Base-by-base conservation (phyloP, 1,140 invertebrate species). In the Oryctes rhinoceros region DNA sequence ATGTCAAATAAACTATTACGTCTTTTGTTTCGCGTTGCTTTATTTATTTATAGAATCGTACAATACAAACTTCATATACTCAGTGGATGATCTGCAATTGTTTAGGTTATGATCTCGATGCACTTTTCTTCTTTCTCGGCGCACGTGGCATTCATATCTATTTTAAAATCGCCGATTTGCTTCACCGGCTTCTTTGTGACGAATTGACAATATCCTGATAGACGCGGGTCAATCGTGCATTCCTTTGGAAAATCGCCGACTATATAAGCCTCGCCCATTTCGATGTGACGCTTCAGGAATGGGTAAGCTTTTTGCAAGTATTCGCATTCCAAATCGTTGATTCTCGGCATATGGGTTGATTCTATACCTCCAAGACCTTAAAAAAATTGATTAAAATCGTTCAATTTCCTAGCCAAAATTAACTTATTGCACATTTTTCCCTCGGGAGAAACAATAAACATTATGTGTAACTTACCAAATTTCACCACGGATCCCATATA, bases 401-500 rank as follows among this genome's bases (percentile, higher is more conserved):
- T 30, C 24, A 30, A 30, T 30, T 30, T 30, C 24, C n/a, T n/a
- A n/a, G n/a, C n/a, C n/a, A n/a, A n/a, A n/a, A n/a, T n/a, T 30
- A 30, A 30, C 2, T 30, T 30, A 30, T 30, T 30, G 24, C 24
- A 62, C 0, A 62, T 62, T 62, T 7, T 62, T 18, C 13, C n/a
- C n/a, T n/a, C n/a, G n/a, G n/a, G n/a, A n/a, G n/a, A n/a, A n/a
- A n/a, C n/a, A 13, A 0, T 0, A 11, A 18, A 7, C 20, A 18
- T 20, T 20, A 20, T 59, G 13, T 24, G 6, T n/a, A 10, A 78
- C 80, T 82, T 80, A 86, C 85, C 84, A 79, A 86, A 82, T 83
- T 81, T 83, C 15, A 86, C 81, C 15, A 87, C 84, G 20, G 85
- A 85, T 35, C 83, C 83, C 86, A 87, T 87, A 74, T 87, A 87